phyloP scores from a whole-genome alignment of 2,888 invertebrate genomes.

The Mythimna vitellina region DNA sequence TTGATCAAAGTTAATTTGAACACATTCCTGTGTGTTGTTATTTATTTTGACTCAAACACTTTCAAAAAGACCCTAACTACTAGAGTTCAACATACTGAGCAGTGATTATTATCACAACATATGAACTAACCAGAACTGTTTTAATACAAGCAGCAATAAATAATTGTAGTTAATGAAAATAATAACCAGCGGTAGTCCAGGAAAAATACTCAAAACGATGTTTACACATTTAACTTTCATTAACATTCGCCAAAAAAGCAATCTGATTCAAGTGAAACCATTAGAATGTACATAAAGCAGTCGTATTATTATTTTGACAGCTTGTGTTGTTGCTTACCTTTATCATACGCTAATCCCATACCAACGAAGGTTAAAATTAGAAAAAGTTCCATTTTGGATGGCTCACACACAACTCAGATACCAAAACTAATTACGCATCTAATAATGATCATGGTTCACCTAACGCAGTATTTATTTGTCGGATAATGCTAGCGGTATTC shows the following conservation, averaged over 20 bases:
- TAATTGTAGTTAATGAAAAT: too few species aligned
- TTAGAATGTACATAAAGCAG: background rate
- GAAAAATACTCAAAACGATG: background rate
- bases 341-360: conserved; percentile 77
- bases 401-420: conserved; percentile 47
- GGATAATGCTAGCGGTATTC: conserved; percentile 12
- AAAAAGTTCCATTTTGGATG: conserved; percentile 75
- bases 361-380: conserved; percentile 78
- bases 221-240: background rate
- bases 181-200: background rate
- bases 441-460: conserved; percentile 15
- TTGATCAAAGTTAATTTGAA: background rate
- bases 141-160: too few species aligned
- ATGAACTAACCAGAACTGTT: too few species aligned
- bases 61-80: background rate
- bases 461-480: conserved; percentile 24
- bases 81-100: background rate
- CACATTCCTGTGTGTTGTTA: background rate
- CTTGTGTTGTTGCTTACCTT: conserved; percentile 72
- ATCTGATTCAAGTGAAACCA: background rate
- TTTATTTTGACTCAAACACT: background rate
- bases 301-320: conserved; percentile 18
- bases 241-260: background rate
- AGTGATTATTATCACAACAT: background rate
- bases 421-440: conserved; percentile 54